These are phyloP conservation scores for Amphiduros pacificus DNA, from an alignment of 2,888 invertebrate species.

Conservation along the genomic window DNA sequence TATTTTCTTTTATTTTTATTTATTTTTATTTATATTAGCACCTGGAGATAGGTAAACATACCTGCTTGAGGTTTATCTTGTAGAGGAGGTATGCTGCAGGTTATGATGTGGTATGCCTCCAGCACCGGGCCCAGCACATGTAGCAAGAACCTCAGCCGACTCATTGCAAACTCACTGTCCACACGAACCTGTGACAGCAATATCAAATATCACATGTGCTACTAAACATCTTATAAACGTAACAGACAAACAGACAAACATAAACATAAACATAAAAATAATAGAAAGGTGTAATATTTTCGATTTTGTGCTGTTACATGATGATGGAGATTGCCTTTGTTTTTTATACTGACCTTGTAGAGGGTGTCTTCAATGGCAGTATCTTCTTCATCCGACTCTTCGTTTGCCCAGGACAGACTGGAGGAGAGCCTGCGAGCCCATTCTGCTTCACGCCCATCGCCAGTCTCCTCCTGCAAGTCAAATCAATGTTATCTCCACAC, in stretches of 20 bases:
- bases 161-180: neutral
- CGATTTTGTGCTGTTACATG: no score
- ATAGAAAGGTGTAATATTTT: neutral
- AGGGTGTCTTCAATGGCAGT: constrained; percentile 1
- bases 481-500: neutral
- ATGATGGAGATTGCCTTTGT: no score
- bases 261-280: neutral
- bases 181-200: neutral
- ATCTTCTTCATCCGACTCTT: constrained; percentile 11
- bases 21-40: no score
- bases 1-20: no score
- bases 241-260: no score
- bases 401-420: constrained; percentile 6
- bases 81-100: constrained; percentile 20
- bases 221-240: neutral
- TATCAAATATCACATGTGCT: neutral
- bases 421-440: constrained; percentile 6
- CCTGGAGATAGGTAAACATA: neutral
- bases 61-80: constrained; percentile 5
- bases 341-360: constrained; percentile 5
- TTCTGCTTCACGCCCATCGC: constrained; percentile 3
- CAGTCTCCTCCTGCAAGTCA: neutral
- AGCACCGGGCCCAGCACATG: constrained; percentile 24
- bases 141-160: constrained; percentile 16
- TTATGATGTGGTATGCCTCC: constrained; percentile 29